Evolutionary conservation across 2,888 invertebrate genomes (phyloP), one percentile per base, ranked within the genome.

Genomic region (Chloromyia formosa): DNA sequence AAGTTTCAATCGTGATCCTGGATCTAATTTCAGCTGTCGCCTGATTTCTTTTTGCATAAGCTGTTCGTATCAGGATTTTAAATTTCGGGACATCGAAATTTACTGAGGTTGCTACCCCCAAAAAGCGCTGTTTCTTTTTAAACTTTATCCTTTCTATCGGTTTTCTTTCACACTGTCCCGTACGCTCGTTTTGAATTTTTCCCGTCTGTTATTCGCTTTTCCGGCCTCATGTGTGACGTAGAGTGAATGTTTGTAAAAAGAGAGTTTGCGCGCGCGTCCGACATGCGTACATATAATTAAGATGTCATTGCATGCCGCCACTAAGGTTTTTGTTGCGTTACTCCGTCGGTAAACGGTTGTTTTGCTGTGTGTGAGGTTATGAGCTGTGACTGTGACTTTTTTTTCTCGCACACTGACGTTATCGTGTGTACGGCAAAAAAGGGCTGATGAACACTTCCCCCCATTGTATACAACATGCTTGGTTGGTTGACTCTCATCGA

Each of bases 351-450:
- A 66, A 66, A 66, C 66, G 66, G 66, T 66, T 66, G 66, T 66
- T 49, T 49, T 45, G 45, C 49, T 66, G 66, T 66, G 66, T 66
- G 66, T 71, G 71, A 71, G 71, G 71, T 71, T 71, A 71, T 71
- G 71, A 71, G 71, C 71, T 71, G 71, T 71, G 71, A 71, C 71
- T 58, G 71, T 71, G 69, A 69, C 69, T 53, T 53, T 49, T 40
- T 35, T 35, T 35, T 35, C 27, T 7, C 3, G 27, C 27, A 7
- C 3, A 35, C 56, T 56, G 56, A 58, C 56, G 71, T 49, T 49
- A 20, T 35, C 22, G 27, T 35, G 27, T 35, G 27, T 22, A 49
- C n/a, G 49, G 10, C 45, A 18, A 49, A 49, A 35, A 49, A 23
- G 66, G 66, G 49, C 49, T 10, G 66, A 66, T 62, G 62, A 62